Conservation (phyloP, 1,140 invertebrate species). For the Orussus abietinus region DNA sequence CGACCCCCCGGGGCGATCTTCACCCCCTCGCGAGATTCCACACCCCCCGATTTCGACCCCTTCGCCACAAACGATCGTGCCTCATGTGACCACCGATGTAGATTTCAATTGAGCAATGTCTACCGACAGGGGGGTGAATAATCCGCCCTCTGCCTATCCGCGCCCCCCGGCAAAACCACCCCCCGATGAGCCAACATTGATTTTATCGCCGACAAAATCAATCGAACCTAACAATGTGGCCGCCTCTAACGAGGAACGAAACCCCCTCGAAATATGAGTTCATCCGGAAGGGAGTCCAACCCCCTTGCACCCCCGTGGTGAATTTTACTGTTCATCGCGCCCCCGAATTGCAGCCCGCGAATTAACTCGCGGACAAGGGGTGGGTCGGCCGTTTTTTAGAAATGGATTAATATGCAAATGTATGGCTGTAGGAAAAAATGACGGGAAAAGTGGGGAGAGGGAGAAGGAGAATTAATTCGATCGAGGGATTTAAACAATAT, state of each 20-base stretch:
- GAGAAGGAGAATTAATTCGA: no score
- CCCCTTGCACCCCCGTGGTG: neutral
- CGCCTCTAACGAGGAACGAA: slow-evolving; percentile 21
- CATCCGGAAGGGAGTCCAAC: slow-evolving; percentile 13
- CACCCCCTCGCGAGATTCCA: no score
- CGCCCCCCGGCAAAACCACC: slow-evolving; percentile 12
- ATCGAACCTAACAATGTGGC: slow-evolving; percentile 20
- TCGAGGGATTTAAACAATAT: no score
- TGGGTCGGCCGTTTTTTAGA: neutral
- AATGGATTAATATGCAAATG: slow-evolving; percentile 3
- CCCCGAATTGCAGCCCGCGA: neutral
- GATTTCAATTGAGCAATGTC: slow-evolving; percentile 40
- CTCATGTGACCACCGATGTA: slow-evolving; percentile 30
- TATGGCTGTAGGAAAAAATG: neutral
- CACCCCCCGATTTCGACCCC: slow-evolving; percentile 12
- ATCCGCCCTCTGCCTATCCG: slow-evolving; percentile 21
- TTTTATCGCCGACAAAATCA: slow-evolving; percentile 34
- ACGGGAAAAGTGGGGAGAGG: neutral
- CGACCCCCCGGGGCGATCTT: no score
- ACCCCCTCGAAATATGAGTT: slow-evolving; percentile 12
- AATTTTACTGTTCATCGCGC: neutral
- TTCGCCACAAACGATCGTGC: slow-evolving; percentile 25
- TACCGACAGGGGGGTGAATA: slow-evolving; percentile 33
- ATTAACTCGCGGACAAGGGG: slow-evolving; percentile 4
- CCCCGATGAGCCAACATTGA: slow-evolving; percentile 30